Conservation (phyloP, 2,797 vertebrate species). For the Hafferia zeledoni region DNA sequence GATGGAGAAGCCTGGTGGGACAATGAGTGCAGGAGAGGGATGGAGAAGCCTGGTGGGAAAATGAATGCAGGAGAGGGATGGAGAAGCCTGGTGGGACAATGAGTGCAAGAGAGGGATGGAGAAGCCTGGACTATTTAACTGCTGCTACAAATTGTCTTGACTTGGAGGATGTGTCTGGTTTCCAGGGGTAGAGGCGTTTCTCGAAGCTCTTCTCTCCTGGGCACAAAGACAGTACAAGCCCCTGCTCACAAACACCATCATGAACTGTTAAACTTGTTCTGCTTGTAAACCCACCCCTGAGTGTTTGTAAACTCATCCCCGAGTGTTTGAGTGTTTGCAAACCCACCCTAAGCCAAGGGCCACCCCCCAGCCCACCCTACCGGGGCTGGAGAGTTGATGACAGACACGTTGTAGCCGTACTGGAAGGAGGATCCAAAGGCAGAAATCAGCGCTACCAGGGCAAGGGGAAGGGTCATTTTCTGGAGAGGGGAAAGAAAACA, state of each 20-base stretch:
- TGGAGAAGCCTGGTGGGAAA: neutral
- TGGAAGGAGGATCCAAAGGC: conserved; percentile 95
- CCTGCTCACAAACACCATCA: neutral
- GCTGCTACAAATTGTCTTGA: neutral
- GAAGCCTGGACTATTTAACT: neutral
- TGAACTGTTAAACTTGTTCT: accelerated
- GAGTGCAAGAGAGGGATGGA: neutral
- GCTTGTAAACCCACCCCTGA: too few species aligned
- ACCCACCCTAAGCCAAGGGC: neutral
- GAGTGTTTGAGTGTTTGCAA: neutral
- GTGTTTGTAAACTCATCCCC: neutral
- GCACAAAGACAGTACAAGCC: accelerated
- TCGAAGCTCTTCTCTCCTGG: accelerated
- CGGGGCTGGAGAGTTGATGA: conserved; percentile 86
- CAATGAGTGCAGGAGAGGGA: neutral
- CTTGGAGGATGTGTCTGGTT: accelerated
- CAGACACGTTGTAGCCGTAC: conserved; percentile 93
- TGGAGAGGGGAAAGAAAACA: conserved; percentile 50
- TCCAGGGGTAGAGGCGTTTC: neutral
- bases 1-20: neutral
- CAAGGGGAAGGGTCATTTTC: conserved; percentile 82
- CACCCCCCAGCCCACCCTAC: conserved; percentile 67
- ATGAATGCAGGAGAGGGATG: too few species aligned
- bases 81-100: neutral
- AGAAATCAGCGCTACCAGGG: conserved; percentile 80